Evolutionary conservation across 2,888 invertebrate species (phyloP), one percentile per base, ranked within the genome.

Genomic region (Lucinisca nassula): DNA sequence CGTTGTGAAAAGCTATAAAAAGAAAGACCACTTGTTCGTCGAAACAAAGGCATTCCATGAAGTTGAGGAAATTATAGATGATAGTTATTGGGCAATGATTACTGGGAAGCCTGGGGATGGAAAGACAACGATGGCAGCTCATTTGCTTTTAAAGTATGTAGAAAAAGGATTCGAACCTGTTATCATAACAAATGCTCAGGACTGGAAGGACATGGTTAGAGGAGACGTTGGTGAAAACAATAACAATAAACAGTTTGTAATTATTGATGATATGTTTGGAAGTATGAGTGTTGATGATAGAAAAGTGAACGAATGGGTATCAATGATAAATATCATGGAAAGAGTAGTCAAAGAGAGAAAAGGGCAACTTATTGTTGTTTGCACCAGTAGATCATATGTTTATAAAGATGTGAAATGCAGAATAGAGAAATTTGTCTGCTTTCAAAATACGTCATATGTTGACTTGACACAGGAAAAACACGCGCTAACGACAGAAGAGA

Each of bases 181-280:
- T n/a, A 38, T 77, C 3, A 12, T 85, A 17, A 76, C 80, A 10
- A 72, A 58, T 17, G 21, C 72, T n/a, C 27, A 80, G 27, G 85
- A 85, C 21, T 85, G 85, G 85, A 85, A 85, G 32, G 30, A 27
- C 1, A 27, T 76, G 21, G 73, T 85, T 3, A 35, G 35, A 45
- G 74, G 58, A 14, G 21, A n/a, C 12, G 58, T 51, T 35, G 67
- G 81, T 17, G 21, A 10, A 27, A 10, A 35, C 17, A 32, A 70
- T 14, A 1, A 10, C 1, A 32, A 81, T 30, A 85, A 77, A 61
- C 80, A 77, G 40, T 45, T 85, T 35, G 75, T 77, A 1, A 51
- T 81, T 8, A 73, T 81, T 40, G 85, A 85, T 55, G 80, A 85
- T 61, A 85, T 85, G 61, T 81, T 85, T 81, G 85, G 85, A 14